phyloP scores from a whole-genome alignment of 1,140 invertebrate species.

The Drosophila tsacasi region DNA sequence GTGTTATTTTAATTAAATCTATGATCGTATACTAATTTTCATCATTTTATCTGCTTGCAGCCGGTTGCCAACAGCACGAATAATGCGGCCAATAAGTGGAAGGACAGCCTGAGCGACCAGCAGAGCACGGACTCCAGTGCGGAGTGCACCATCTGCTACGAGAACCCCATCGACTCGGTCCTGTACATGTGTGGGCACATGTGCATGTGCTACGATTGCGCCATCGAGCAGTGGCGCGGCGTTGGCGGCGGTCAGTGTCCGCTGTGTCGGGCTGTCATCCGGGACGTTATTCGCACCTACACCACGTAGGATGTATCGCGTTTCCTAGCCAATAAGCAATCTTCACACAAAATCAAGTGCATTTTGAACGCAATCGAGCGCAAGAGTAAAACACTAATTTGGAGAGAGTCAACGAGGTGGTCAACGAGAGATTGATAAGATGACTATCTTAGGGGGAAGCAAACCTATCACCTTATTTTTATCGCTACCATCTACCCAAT shows the following conservation, averaged over 20 bases:
- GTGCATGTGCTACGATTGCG: slow-evolving; percentile 99
- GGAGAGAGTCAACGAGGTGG: slow-evolving; percentile 38
- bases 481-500: slow-evolving; percentile 11
- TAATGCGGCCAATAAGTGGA: slow-evolving; percentile 70
- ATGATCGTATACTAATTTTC: background rate
- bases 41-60: slow-evolving; percentile 20
- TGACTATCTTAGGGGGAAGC: no score
- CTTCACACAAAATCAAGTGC: slow-evolving; percentile 67
- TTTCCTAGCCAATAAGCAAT: slow-evolving; percentile 43
- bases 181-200: slow-evolving; percentile 99
- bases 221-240: slow-evolving; percentile 95
- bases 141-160: slow-evolving; percentile 98
- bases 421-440: slow-evolving; percentile 15
- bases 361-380: slow-evolving; percentile 45
- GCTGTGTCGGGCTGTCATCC: slow-evolving; percentile 95
- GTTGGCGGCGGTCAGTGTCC: slow-evolving; percentile 96
- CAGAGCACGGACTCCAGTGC: slow-evolving; percentile 86
- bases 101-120: slow-evolving; percentile 73
- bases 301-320: slow-evolving; percentile 89
- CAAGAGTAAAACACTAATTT: slow-evolving; percentile 28
- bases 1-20: slow-evolving; percentile 17
- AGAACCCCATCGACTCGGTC: slow-evolving; percentile 96
- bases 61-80: slow-evolving; percentile 68
- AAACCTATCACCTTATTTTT: slow-evolving; percentile 48
- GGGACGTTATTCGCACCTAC: slow-evolving; percentile 97